Base-by-base conservation (phyloP, 2,888 invertebrate genomes). In the Kuschelorhynchus macadamiae region DNA sequence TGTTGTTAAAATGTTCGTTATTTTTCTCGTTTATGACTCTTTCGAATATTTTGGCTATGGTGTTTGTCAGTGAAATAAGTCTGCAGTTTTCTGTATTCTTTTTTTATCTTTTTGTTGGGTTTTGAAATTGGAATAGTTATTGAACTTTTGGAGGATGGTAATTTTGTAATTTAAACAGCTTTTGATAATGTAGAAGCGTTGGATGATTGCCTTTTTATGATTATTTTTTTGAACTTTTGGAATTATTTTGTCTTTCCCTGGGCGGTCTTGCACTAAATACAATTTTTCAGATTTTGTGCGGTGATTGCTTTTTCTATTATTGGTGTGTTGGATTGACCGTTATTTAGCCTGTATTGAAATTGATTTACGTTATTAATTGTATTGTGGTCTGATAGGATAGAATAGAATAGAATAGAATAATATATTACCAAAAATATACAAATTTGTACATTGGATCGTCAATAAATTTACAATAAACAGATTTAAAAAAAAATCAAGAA, bases 211-310 rank as follows among this genome's bases (percentile, higher is more conserved):
- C 8, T 47, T 47, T 3, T 5, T 21, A 4, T 18, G 46, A 12
- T 21, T 7, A 20, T 47, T 2, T 21, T 55, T 55, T 1, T 41
- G 8, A 5, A 17, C n/a, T 1, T 39, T 55, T 1, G 25, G 9
- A 7, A 41, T 2, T 4, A 55, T 39, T 36, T 1, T 2, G 25
- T 55, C 41, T 55, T 39, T 11, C 30, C 55, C 55, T 18, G 55
- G 11, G 4, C 4, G 39, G 55, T 41, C 55, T 55, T 1, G 5
- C 1, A 1, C 12, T 41, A 14, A 7, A 7, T 1, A 55, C 3
- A 18, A 18, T 55, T 55, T 12, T 55, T 12, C 7, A 7, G 2
- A 55, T 20, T 55, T 55, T 41, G n/a, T n/a, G 18, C 0, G 46
- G 46, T 1, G 17, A 7, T 1, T 16, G 42, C 3, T 1, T 9